Evolutionary conservation across 2,113 vertebrate species (phyloP).

Genomic region (Paramisgurnus dabryanus): DNA sequence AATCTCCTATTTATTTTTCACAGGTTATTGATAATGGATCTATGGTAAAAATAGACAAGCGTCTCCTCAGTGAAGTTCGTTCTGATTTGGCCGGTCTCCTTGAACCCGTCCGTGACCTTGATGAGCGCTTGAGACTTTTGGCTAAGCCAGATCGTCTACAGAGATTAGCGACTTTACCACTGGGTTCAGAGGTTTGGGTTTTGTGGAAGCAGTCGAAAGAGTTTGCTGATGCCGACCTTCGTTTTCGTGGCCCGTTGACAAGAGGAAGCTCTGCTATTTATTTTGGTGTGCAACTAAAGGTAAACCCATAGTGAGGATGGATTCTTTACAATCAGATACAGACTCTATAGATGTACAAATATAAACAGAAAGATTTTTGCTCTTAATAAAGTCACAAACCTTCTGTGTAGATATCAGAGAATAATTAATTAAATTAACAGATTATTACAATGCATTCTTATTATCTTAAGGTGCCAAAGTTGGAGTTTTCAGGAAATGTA

Average conservation of each 20-base stretch:
- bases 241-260: conserved; percentile 70
- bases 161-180: conserved; percentile 58
- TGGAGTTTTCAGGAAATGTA: too few relatives aligned
- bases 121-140: conserved; percentile 69
- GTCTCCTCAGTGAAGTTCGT: conserved; percentile 63
- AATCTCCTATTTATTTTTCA: neutral
- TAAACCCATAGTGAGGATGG: conserved; percentile 24
- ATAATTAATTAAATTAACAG: too few relatives aligned
- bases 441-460: too few relatives aligned
- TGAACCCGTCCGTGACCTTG: conserved; percentile 72
- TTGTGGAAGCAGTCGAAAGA: conserved; percentile 65
- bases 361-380: too few relatives aligned
- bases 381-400: too few relatives aligned
- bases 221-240: conserved; percentile 72
- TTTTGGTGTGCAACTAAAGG: conserved; percentile 80
- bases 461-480: too few relatives aligned
- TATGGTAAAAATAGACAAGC: conserved; percentile 68
- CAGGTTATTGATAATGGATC: conserved; percentile 72
- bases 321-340: too few relatives aligned
- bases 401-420: too few relatives aligned
- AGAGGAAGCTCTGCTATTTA: conserved; percentile 66
- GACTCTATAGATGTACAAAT: too few relatives aligned
- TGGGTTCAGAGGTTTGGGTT: conserved; percentile 68
- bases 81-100: conserved; percentile 63
- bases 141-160: conserved; percentile 63